A percentile compares a stretch with the other conserved stretches of the same genome.
These are phyloP conservation scores for Tyrophagus putrescentiae DNA, from an alignment of 1,140 invertebrate genomes.

Conservation along the genomic window DNA sequence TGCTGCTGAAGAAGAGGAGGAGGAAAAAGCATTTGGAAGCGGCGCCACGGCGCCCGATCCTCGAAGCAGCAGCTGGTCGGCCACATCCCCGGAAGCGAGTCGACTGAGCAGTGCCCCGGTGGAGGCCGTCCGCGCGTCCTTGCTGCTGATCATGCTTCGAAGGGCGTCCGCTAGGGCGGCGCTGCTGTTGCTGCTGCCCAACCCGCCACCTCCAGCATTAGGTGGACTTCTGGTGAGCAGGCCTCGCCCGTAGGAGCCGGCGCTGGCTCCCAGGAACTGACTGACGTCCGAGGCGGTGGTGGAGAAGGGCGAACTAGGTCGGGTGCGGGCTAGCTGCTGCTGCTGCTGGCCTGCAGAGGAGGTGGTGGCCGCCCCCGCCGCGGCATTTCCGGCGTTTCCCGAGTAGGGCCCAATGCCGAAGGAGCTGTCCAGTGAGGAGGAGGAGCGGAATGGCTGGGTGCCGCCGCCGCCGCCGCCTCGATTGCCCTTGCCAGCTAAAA, in stretches of 20 bases:
- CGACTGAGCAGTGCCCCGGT: too few species aligned
- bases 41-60: too few species aligned
- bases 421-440: slow-evolving; percentile 18
- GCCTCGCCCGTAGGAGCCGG: slow-evolving; percentile 11
- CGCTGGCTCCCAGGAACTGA: slow-evolving; percentile 17
- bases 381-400: not conserved
- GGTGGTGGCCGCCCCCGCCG: not conserved
- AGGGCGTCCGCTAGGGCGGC: not conserved
- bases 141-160: too few species aligned
- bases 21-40: too few species aligned
- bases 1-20: not conserved
- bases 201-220: not conserved
- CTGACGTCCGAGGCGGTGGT: slow-evolving; percentile 15
- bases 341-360: too few species aligned
- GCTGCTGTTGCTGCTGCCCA: not conserved
- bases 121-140: too few species aligned
- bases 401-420: not conserved
- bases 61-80: too few species aligned
- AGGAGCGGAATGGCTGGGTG: slow-evolving; percentile 3
- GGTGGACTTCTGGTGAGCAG: not conserved
- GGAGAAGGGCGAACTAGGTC: slow-evolving; percentile 16
- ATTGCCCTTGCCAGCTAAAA: too few species aligned
- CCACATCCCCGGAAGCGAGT: too few species aligned
- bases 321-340: not conserved
- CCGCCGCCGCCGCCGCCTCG: not conserved